Base-by-base conservation (phyloP, 1,140 invertebrate species). In the Epicauta chinensis region DNA sequence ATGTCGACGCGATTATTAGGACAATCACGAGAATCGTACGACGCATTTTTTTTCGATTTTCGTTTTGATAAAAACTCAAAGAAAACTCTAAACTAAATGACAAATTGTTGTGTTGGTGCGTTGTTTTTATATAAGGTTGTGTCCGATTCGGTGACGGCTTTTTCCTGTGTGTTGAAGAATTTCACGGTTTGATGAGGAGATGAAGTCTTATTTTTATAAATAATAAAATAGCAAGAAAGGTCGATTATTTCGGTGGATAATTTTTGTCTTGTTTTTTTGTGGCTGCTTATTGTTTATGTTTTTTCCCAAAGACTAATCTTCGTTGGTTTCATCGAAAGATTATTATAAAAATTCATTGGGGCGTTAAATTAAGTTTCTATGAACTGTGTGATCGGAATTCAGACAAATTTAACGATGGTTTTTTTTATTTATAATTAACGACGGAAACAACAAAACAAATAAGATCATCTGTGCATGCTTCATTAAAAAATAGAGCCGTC, bases 121-220 rank as follows among this genome's bases (percentile, higher is more conserved):
- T 23, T 23, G 23, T 23, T 23, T 23, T 23, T 23, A 23, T 23
- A 23, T 7, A 5, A 7, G 23, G 23, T 7, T 23, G 13, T 45
- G n/a, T n/a, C n/a, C 7, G 7, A 23, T 23, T 23, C 7, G 7
- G 7, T 23, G 23, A 23, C 23, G 23, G 23, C 7, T 23, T 23
- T 49, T 43, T 55, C 46, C 53, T 55, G 46, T 47, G 32, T 44
- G 42, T 3, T 5, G 23, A 17, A 44, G 40, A 49, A 55, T 55
- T 55, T 50, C 53, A 55, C 16, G 53, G 31, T 55, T 35, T 55
- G 42, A 55, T 55, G 37, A 49, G 53, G 53, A 55, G 46, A 50
- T 49, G 47, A 23, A 52, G 39, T 45, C 16, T 14, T 23, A 7
- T 23, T 23, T 23, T 17, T 14, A 34, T 16, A 32, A 32, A 46